A percentile compares a stretch with the other conserved stretches of the same genome.
Conservation (phyloP, 2,888 invertebrate genomes). For the Nomada hirtipes region DNA sequence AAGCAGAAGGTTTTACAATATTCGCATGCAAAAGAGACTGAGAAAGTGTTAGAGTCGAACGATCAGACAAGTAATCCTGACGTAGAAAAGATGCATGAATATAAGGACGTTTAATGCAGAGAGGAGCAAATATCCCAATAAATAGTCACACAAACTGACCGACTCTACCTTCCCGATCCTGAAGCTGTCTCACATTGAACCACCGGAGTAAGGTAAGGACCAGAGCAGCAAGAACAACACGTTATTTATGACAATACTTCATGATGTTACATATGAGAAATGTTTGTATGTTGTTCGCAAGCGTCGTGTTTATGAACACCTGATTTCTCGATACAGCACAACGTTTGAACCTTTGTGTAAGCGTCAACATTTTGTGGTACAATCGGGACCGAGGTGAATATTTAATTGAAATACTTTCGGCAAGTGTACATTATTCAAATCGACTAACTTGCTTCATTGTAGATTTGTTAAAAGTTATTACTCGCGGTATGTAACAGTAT, state of each 20-base stretch:
- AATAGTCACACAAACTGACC: conserved; percentile 84
- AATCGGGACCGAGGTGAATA: no score
- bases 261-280: conserved; percentile 1
- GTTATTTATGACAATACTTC: conserved; percentile 58
- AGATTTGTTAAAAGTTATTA: no score
- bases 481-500: no score
- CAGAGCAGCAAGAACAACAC: conserved; percentile 79
- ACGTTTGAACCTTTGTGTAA: background rate
- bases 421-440: no score
- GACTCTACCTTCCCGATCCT: conserved; percentile 93
- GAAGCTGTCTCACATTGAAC: conserved; percentile 84
- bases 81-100: conserved; percentile 79
- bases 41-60: conserved; percentile 63
- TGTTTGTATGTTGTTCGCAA: conserved; percentile 18
- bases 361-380: no score
- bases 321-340: background rate
- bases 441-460: no score
- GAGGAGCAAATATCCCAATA: conserved; percentile 83
- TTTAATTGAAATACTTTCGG: no score
- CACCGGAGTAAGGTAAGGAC: conserved; percentile 71
- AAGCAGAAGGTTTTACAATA: conserved; percentile 18
- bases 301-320: background rate
- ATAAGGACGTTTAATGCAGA: conserved; percentile 82
- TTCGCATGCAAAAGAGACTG: conserved; percentile 64
- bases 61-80: conserved; percentile 61